Conservation (phyloP, 2,888 invertebrate genomes). For the Ormyrus labotus region DNA sequence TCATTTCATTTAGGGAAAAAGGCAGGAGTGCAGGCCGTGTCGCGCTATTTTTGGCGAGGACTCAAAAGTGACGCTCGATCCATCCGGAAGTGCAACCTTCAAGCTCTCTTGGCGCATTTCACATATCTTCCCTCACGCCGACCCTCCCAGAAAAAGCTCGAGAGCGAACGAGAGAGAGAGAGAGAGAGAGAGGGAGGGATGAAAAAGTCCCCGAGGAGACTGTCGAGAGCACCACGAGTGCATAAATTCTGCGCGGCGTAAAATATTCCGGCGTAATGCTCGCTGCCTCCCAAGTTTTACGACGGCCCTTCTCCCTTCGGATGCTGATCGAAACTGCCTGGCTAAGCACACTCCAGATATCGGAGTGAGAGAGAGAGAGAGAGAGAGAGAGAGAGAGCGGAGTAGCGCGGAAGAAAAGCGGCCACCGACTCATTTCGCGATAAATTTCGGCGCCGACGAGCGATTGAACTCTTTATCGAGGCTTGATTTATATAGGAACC, state of each 20-base stretch:
- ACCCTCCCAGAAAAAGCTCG: not conserved
- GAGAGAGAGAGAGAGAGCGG: too few relatives aligned
- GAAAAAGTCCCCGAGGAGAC: conserved; percentile 16
- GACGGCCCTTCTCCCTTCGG: conserved; percentile 18
- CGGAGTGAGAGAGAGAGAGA: not conserved
- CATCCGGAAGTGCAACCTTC: conserved; percentile 28
- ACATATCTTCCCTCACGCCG: not conserved
- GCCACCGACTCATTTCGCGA: too few relatives aligned
- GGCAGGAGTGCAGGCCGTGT: not conserved
- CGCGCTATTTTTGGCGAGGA: conserved; percentile 30
- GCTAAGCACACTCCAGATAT: conserved; percentile 32
- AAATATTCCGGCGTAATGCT: conserved; percentile 54
- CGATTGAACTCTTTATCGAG: not conserved
- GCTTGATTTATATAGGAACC: not conserved
- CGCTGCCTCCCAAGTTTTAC: conserved; percentile 43
- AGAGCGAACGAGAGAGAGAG: not conserved
- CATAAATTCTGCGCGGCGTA: conserved; percentile 51
- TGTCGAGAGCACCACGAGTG: conserved; percentile 47
- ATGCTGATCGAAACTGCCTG: conserved; percentile 44
- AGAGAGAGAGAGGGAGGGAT: not conserved
- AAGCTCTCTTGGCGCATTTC: conserved; percentile 27
- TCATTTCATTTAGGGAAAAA: conserved; percentile 21
- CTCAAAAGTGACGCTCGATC: conserved; percentile 37
- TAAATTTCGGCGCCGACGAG: too few relatives aligned
- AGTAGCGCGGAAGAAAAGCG: too few relatives aligned